Conservation (phyloP, 92 coral and sea anemone genomes). For the Anthopleura xanthogrammica region DNA sequence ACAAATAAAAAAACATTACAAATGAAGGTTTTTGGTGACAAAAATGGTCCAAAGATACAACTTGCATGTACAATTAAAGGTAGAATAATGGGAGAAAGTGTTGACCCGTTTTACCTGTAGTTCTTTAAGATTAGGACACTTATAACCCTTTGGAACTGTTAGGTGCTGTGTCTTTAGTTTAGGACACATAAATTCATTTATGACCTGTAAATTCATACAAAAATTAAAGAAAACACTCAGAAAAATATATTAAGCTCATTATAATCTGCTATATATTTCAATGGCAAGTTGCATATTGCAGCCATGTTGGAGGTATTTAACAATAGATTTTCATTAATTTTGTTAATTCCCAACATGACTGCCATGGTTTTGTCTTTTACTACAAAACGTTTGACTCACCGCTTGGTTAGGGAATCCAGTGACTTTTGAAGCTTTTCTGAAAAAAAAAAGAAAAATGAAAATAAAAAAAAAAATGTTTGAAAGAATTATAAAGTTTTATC, state of each 20-base stretch:
- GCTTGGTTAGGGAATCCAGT: slow-evolving; percentile 76
- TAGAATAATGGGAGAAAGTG: too few species aligned
- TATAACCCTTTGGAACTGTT: slow-evolving; percentile 16
- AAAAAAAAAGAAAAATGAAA: neutral
- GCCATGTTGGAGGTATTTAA: too few species aligned
- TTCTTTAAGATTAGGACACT: slow-evolving; percentile 67
- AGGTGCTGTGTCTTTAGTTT: slow-evolving; percentile 37
- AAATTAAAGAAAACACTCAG: neutral
- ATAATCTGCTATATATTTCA: neutral
- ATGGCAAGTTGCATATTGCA: too few species aligned
- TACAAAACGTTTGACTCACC: slow-evolving; percentile 37
- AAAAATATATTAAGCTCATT: neutral
- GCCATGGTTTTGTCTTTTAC: too few species aligned
- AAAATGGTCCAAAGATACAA: neutral
- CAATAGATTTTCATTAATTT: too few species aligned
- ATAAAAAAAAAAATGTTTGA: neutral
- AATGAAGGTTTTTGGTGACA: neutral
- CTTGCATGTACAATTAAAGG: too few species aligned
- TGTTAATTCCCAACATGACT: too few species aligned
- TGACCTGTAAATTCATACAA: slow-evolving; percentile 45
- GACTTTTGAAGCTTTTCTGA: slow-evolving; percentile 79
- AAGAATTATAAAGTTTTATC: too few species aligned
- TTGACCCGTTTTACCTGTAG: slow-evolving; percentile 46
- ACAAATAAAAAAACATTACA: neutral
- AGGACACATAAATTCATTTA: slow-evolving; percentile 71